Base-by-base conservation (phyloP, 2,888 invertebrate genomes). In the Heteromyza rotundicornis region DNA sequence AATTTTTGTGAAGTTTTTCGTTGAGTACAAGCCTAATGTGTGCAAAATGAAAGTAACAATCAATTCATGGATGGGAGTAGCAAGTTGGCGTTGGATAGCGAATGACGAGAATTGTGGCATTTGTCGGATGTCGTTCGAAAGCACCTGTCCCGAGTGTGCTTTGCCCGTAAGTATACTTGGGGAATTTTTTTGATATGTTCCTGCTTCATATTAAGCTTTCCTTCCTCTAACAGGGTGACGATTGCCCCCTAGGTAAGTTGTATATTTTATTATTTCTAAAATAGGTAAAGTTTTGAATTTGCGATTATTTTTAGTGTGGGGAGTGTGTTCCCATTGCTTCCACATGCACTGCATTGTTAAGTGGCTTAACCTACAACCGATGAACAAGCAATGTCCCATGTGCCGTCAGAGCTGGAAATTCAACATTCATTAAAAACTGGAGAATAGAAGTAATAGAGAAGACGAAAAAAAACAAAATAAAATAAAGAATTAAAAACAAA, bases 341-440 rank as follows among this genome's bases (percentile, higher is more conserved):
- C 99, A 99, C 84, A 97, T 98, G 84, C 99, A 99, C 84, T 99
- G 99, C 85, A 99, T 99, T 78, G 95, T 96, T 82, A 98, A 98
- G 88, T 99, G 99, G 99, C 87, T 98, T 56, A 95, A 98, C 81
- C 94, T 97, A 17, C 94, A 94, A 84, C 91, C 92, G 73, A 87
- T 89, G 71, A 91, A 91, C 84, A 92, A 93, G 79, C 90, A 92
- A 85, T 94, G 94, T 76, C 94, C 94, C 64, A 98, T 99, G 96
- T 99, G 99, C 84, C 88, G 99, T 75, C 98, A 98, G 84, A 96
- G 96, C 81, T 99, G 99, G 99, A 97, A 96, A 84, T 98, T 96
- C 84, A 96, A 96, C 82, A 89, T 90, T 79, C 89, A 89, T 82
- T 90, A 86, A 76, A 59, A 59, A 61, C 19, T 20, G 23, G 57